Base-by-base conservation (phyloP, 1,140 invertebrate genomes). In the Sminthurinus signatus region DNA sequence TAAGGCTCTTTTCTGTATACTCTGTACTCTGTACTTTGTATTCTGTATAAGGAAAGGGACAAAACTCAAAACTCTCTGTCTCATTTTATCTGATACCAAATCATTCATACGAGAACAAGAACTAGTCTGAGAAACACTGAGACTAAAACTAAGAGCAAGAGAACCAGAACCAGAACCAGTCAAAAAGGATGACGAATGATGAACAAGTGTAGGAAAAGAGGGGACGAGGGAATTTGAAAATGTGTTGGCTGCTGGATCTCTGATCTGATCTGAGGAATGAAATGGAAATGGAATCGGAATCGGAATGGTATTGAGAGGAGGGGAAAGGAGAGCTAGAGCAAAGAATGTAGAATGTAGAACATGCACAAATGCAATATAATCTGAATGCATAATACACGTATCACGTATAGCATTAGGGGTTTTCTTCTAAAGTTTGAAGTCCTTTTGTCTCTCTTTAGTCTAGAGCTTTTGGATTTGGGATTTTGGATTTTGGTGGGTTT, bases 401-500 rank as follows among this genome's bases (percentile, higher is more conserved):
- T 4, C 5, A 46, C 4, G 15, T 10, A 14, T 17, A n/a, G 44
- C 15, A 46, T 46, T 46, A 21, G 15, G n/a, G 15, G 5, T 5
- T 4, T 4, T 10, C 15, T 8, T 14, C 4, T 46, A 19, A 5
- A n/a, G 44, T 14, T 10, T 4, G 8, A 8, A 46, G 15, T n/a
- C 17, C 8, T 21, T 17, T n/a, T 8, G 10, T 46, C 15, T 17
- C 15, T 17, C 44, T 46, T n/a, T 46, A 46, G 8, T n/a, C 21
- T 4, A 10, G 5, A 10, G 5, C 15, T n/a, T n/a, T 19, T 17
- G 4, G 8, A 14, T n/a, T 4, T 19, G 19, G 5, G 4, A 5
- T n/a, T 21, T 46, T 46, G 44, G 44, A 15, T 36, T 36, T 46
- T 46, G n/a, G n/a, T n/a, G n/a, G n/a, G n/a, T n/a, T n/a, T n/a